A percentile compares a stretch with the other conserved stretches of the same genome.
These are phyloP conservation scores for Epiblema foenella DNA, from an alignment of 2,888 invertebrate species.

Conservation along the genomic window DNA sequence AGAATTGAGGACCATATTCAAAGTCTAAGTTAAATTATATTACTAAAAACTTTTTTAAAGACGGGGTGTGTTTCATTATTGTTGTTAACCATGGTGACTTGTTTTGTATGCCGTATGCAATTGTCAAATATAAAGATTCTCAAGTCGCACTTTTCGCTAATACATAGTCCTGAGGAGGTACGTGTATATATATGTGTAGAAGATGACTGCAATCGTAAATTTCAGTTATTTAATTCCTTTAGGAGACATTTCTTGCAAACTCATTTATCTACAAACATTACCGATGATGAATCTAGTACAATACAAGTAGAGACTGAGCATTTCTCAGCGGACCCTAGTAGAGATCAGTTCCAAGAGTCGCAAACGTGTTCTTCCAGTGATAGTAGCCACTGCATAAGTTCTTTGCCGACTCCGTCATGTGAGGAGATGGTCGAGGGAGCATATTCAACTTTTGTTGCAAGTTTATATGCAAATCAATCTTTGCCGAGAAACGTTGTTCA, in stretches of 20 bases:
- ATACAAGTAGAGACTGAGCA: not conserved
- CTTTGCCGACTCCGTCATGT: not conserved
- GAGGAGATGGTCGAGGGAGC: not conserved
- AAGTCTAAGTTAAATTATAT: not conserved
- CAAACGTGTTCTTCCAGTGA: not conserved
- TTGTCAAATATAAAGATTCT: not conserved
- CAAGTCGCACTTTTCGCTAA: not conserved
- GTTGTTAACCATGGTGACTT: not conserved
- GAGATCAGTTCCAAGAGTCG: not conserved
- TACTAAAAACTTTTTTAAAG: not conserved
- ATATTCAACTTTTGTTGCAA: not conserved
- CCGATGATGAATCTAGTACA: not conserved
- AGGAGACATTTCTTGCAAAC: not conserved
- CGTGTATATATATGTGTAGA: not conserved
- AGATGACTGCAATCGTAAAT: not conserved
- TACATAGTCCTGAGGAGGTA: not conserved
- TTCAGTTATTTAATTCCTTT: not conserved
- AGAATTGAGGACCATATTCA: no score
- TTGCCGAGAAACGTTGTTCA: slow-evolving; percentile 20
- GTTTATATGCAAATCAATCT: slow-evolving; percentile 8
- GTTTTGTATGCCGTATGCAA: not conserved
- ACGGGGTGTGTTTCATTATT: no score
- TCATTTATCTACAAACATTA: not conserved
- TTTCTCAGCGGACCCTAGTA: not conserved
- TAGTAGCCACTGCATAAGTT: no score